Percentiles rank a stretch among this genome's conserved stretches.
Conservation (phyloP, 2,888 invertebrate genomes). For the Drosophila limbata region DNA sequence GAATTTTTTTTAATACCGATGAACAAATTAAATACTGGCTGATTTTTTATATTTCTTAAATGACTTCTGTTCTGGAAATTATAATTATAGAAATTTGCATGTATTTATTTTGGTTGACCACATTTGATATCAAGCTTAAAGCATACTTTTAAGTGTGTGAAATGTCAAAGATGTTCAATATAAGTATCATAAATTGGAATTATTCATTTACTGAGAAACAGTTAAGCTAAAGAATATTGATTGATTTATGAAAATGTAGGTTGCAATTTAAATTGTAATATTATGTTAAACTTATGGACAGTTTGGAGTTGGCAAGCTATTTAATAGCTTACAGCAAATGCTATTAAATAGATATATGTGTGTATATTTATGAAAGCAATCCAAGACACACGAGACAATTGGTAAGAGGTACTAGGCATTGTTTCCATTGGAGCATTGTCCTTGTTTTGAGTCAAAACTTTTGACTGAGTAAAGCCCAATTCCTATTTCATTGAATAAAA, state of each 20-base stretch:
- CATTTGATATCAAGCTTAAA: too few species aligned
- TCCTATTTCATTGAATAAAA: conserved; percentile 18
- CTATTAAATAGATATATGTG: too few species aligned
- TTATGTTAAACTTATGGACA: background rate
- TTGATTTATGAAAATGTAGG: background rate
- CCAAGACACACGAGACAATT: background rate
- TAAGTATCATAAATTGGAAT: background rate
- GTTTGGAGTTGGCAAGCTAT: background rate
- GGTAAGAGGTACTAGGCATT: conserved; percentile 10
- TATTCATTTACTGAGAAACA: background rate
- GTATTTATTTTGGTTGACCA: too few species aligned
- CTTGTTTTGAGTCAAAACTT: too few species aligned
- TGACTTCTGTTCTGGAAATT: too few species aligned
- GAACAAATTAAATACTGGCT: too few species aligned
- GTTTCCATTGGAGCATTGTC: conserved; percentile 17
- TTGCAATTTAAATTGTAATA: background rate
- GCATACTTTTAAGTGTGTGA: too few species aligned
- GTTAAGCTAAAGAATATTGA: background rate
- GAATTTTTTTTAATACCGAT: too few species aligned
- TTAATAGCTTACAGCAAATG: background rate
- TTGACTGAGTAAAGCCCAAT: conserved; percentile 3
- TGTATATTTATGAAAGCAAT: background rate
- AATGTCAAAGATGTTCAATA: background rate
- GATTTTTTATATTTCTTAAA: too few species aligned
- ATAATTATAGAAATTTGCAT: too few species aligned